Evolutionary conservation across 2,113 vertebrate species (phyloP).

Genomic region (Zapus hudsonius): DNA sequence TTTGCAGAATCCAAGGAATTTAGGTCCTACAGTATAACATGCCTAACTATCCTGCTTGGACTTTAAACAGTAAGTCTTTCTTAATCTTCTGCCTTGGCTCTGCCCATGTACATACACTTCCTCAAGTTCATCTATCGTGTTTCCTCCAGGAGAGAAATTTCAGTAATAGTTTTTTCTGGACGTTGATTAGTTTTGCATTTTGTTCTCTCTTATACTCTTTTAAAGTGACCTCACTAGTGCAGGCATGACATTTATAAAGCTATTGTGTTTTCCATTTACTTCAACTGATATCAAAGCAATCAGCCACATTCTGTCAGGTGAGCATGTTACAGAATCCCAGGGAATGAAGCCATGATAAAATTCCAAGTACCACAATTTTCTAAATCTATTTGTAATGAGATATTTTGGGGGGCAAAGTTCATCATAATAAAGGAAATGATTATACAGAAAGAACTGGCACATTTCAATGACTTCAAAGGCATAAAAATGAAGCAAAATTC

Average conservation of each 20-base stretch:
- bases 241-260: conserved; percentile 15
- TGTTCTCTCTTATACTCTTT: not conserved
- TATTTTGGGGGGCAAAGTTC: not conserved
- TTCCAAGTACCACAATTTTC: not conserved
- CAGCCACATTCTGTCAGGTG: conserved; percentile 11
- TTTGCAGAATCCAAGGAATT: not conserved
- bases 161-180: not conserved
- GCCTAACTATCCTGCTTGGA: too few species aligned
- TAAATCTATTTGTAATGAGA: conserved; percentile 59
- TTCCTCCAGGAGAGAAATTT: not conserved
- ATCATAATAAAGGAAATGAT: conserved; percentile 42
- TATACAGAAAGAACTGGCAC: not conserved
- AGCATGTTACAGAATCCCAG: not conserved
- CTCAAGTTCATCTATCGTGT: not conserved
- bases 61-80: not conserved
- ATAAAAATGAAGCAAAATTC: conserved; percentile 34
- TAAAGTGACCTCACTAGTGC: conserved; percentile 8
- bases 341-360: not conserved
- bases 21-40: not conserved
- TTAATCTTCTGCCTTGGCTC: not conserved
- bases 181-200: conserved; percentile 37
- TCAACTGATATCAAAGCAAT: conserved; percentile 4
- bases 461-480: conserved; percentile 28
- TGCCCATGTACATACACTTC: not conserved
- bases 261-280: conserved; percentile 48